phyloP scores from a whole-genome alignment of 37 sponge, comb jelly and placozoan genomes.

The Dysidea cf. avara region DNA sequence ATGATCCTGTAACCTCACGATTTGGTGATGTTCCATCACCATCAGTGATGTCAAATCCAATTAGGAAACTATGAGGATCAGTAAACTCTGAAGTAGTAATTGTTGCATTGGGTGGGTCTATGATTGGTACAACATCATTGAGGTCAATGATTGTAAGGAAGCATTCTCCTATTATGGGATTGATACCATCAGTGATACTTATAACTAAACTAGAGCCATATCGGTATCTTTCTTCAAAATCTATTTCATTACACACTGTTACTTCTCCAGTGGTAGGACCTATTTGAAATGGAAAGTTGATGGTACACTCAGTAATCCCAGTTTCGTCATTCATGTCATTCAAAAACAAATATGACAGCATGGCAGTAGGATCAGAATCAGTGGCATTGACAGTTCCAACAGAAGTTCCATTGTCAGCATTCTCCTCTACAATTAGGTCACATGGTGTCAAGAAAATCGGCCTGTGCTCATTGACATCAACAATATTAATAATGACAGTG shows the following conservation, averaged over 20 bases:
- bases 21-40: constrained; percentile 7
- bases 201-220: constrained; percentile 19
- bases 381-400: constrained; percentile 40
- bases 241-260: background rate
- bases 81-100: background rate
- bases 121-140: constrained; percentile 25
- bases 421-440: constrained; percentile 37
- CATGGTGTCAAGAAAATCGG: constrained; percentile 51
- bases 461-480: constrained; percentile 59
- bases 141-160: constrained; percentile 7
- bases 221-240: constrained; percentile 19
- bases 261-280: constrained; percentile 4
- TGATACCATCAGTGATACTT: constrained; percentile 16
- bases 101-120: background rate
- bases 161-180: background rate
- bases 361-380: constrained; percentile 53
- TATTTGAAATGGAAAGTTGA: constrained; percentile 14
- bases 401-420: constrained; percentile 8
- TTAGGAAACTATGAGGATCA: background rate
- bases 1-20: background rate
- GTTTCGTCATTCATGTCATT: no score
- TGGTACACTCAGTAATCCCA: background rate
- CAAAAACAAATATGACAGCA: no score
- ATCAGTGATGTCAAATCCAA: constrained; percentile 1
- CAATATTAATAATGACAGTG: constrained; percentile 41